Percentiles rank a stretch among this genome's conserved stretches.
These are phyloP conservation scores for Lasiommata megera DNA, from an alignment of 2,888 invertebrate genomes.

Conservation along the genomic window DNA sequence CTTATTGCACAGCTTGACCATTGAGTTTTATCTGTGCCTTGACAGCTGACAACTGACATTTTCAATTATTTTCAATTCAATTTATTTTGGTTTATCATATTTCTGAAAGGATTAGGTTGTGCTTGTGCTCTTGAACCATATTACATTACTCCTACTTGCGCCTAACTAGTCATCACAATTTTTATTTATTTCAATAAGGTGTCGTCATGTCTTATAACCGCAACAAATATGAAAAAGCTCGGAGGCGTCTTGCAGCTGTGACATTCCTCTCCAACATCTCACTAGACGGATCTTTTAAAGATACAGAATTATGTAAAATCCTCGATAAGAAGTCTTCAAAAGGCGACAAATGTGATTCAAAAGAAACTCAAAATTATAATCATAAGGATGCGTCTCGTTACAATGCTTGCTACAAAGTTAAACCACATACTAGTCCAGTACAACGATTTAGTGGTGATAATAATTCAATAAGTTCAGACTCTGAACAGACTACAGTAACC, in stretches of 20 bases:
- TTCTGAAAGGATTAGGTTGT: no score
- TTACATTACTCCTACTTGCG: no score
- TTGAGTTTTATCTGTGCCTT: no score
- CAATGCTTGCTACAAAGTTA: constrained; percentile 58
- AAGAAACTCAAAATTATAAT: constrained; percentile 43
- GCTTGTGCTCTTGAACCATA: no score
- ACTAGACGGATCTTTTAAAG: constrained; percentile 92
- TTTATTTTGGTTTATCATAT: no score
- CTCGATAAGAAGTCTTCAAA: constrained; percentile 46
- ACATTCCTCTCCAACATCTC: constrained; percentile 98
- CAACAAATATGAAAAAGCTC: constrained; percentile 84
- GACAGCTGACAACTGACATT: no score
- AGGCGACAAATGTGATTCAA: constrained; percentile 49
- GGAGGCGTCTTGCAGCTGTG: constrained; percentile 94
- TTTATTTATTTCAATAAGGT: neutral
- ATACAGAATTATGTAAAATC: constrained; percentile 75
- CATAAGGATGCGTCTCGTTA: constrained; percentile 51
- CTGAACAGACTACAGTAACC: constrained; percentile 85
- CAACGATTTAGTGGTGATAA: constrained; percentile 64
- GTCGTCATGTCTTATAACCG: constrained; percentile 58
- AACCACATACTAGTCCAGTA: constrained; percentile 61
- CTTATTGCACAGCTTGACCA: no score
- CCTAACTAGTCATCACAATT: no score
- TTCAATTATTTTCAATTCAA: no score
- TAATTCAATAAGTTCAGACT: constrained; percentile 87